phyloP scores from a whole-genome alignment of 2,797 vertebrate species.

The Sphenopsis melanotis region DNA sequence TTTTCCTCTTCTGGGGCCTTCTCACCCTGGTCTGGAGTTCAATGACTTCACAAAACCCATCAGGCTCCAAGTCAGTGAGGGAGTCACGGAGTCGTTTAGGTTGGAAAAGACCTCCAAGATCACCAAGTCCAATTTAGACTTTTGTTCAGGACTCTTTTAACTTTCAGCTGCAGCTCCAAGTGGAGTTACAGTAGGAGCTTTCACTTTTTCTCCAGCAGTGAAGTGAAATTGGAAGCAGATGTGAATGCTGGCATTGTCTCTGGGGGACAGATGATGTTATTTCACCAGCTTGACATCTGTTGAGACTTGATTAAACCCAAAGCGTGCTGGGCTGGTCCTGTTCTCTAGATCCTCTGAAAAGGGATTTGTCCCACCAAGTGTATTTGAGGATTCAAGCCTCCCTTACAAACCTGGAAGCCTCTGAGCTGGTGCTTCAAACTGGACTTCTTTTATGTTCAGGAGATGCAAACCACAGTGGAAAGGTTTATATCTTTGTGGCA shows the following conservation, averaged over 20 bases:
- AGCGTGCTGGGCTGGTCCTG: background rate
- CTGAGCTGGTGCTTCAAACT: background rate
- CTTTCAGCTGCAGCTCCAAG: background rate
- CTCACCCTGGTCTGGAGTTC: background rate
- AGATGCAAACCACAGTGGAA: background rate
- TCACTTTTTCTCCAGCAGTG: slow-evolving; percentile 25
- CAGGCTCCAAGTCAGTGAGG: background rate
- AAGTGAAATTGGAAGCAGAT: slow-evolving; percentile 46
- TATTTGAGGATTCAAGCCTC: background rate
- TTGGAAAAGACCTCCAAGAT: background rate
- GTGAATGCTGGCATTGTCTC: slow-evolving; percentile 12
- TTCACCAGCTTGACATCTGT: slow-evolving; percentile 52
- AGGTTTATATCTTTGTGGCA: background rate
- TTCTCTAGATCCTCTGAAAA: background rate
- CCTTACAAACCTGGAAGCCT: background rate
- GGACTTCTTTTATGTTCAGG: background rate
- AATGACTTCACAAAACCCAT: background rate
- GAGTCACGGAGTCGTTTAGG: background rate
- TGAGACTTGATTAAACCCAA: slow-evolving; percentile 27
- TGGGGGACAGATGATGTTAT: slow-evolving; percentile 29
- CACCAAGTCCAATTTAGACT: background rate
- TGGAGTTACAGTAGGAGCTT: slow-evolving; percentile 31
- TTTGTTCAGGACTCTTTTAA: background rate
- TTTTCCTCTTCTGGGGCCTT: background rate
- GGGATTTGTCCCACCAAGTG: background rate